Evolutionary conservation across 2,888 invertebrate genomes (phyloP).

Genomic region (Cephalotes varians): DNA sequence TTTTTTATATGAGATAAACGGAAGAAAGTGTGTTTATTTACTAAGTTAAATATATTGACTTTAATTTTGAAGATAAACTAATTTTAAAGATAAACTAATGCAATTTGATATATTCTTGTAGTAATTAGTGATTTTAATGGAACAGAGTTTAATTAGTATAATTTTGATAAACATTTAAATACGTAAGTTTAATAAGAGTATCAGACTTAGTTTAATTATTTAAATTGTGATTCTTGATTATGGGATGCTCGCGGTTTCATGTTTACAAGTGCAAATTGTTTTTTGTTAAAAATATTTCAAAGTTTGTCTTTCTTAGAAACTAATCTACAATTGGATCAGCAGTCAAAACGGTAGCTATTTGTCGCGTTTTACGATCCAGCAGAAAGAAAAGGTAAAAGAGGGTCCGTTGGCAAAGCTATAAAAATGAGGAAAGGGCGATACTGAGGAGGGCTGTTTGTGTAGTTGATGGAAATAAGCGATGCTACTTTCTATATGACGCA

Average conservation of each 20-base stretch:
- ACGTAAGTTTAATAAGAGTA: not conserved
- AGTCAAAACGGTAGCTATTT: conserved; percentile 23
- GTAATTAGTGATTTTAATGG: not conserved
- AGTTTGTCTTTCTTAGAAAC: not conserved
- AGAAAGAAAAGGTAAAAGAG: conserved; percentile 12
- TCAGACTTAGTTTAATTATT: not conserved
- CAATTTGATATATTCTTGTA: not conserved
- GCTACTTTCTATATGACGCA: conserved; percentile 19
- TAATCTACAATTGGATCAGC: conserved; percentile 29
- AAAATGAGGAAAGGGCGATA: conserved; percentile 31
- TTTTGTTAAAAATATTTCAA: not conserved
- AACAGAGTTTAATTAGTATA: not conserved
- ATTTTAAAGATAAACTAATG: not conserved
- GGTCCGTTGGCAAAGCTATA: conserved; percentile 25
- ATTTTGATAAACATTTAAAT: not conserved
- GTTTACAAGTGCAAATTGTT: not conserved
- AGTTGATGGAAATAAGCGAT: conserved; percentile 42
- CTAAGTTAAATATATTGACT: not conserved
- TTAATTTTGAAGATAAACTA: not conserved
- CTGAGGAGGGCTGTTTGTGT: conserved; percentile 28
- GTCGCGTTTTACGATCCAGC: conserved; percentile 39
- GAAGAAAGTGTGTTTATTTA: conserved; percentile 8
- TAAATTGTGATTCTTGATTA: not conserved
- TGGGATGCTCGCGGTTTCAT: not conserved
- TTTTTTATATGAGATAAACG: not conserved